A percentile compares a stretch with the other conserved stretches of the same genome.
These are phyloP conservation scores for Troides oblongomaculatus DNA, from an alignment of 2,888 invertebrate species.

Conservation along the genomic window DNA sequence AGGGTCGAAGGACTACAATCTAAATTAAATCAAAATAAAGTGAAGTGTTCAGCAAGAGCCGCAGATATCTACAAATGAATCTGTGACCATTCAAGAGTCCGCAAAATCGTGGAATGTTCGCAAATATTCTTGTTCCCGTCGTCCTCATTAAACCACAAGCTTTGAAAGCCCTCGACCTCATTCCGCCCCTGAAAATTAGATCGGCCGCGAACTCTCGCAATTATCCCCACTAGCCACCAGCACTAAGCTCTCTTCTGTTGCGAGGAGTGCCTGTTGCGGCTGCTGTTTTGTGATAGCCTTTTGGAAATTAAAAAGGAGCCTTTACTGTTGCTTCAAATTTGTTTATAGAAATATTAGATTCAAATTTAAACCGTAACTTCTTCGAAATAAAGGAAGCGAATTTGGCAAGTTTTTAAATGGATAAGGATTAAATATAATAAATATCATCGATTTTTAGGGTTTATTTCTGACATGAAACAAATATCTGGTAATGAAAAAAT, in stretches of 20 bases:
- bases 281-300: neutral
- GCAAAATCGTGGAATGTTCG: conserved; percentile 18
- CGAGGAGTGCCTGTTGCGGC: neutral
- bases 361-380: no score
- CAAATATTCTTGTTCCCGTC: conserved; percentile 21
- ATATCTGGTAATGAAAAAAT: no score
- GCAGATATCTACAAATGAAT: neutral
- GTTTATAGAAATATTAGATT: no score
- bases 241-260: conserved; percentile 8
- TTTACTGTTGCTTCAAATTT: neutral
- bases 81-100: neutral
- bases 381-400: no score
- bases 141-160: conserved; percentile 26
- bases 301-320: neutral
- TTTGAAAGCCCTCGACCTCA: conserved; percentile 24
- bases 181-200: conserved; percentile 26
- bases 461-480: no score
- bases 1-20: neutral
- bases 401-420: no score
- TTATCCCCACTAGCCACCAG: conserved; percentile 19
- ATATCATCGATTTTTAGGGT: no score
- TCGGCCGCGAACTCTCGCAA: conserved; percentile 19
- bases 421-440: no score
- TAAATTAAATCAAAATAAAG: conserved; percentile 1
- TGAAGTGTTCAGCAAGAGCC: neutral